These are phyloP conservation scores for Tragelaphus scriptus DNA, from an alignment of 2,113 vertebrate genomes.

Conservation along the genomic window DNA sequence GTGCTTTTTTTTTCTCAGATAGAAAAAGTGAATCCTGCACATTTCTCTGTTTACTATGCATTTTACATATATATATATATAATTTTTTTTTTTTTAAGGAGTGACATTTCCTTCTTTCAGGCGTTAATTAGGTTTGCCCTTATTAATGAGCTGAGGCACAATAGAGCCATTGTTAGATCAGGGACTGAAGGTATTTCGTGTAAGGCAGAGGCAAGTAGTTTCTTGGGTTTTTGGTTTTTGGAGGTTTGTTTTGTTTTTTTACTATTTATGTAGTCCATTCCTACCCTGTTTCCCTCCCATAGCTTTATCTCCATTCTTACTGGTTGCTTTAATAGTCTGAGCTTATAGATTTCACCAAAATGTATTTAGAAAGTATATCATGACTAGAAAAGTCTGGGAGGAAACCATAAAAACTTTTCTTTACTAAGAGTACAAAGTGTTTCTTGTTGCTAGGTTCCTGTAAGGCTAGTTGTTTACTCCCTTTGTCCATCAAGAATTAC, in stretches of 20 bases:
- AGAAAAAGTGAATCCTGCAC: not conserved
- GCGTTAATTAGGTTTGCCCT: not conserved
- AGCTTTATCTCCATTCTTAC: not conserved
- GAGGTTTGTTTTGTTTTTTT: not conserved
- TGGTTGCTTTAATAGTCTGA: not conserved
- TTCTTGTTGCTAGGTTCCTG: not conserved
- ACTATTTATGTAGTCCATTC: not conserved
- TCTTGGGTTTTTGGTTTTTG: not conserved
- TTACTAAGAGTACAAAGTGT: not conserved
- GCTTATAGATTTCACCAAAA: not conserved
- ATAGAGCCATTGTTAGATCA: not conserved
- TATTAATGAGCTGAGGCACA: not conserved
- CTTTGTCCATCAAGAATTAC: not conserved
- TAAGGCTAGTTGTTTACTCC: conserved; percentile 10
- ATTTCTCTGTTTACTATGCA: not conserved
- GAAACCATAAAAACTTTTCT: not conserved
- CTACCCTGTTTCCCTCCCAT: not conserved
- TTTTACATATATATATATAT: not conserved
- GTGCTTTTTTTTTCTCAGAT: not conserved
- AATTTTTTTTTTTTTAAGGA: not conserved
- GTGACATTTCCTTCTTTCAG: not conserved
- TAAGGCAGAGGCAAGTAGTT: not conserved
- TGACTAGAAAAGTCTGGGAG: not conserved
- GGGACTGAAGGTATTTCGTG: not conserved
- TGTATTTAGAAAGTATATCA: not conserved